phyloP scores from a whole-genome alignment of 2,888 invertebrate species.

The Mimumesa dahlbomi region DNA sequence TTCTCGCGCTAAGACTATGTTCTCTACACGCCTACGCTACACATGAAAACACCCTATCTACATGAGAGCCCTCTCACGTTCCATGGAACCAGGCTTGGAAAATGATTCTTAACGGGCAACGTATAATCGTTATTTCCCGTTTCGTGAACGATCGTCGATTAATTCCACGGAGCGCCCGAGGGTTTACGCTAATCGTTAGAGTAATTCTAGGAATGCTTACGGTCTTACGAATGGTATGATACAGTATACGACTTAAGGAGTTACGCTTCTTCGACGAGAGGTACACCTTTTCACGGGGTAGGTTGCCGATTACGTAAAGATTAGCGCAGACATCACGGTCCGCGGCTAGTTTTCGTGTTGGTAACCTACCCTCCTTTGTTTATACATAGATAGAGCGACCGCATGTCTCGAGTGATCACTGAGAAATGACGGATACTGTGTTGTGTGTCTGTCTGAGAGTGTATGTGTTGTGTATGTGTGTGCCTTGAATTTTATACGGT shows the following conservation, averaged over 20 bases:
- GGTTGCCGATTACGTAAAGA: constrained; percentile 36
- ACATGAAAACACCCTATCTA: constrained; percentile 80
- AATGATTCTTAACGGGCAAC: constrained; percentile 13
- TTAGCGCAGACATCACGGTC: constrained; percentile 6
- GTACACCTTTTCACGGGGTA: constrained; percentile 64
- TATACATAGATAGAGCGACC: constrained; percentile 50
- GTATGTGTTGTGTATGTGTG: too few species aligned
- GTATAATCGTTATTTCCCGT: constrained; percentile 27
- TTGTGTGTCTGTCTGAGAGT: too few species aligned
- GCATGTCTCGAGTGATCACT: constrained; percentile 39
- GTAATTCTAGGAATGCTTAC: constrained; percentile 74
- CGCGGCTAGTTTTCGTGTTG: neutral
- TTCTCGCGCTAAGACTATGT: constrained; percentile 75
- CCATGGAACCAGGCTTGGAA: constrained; percentile 48
- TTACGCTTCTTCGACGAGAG: constrained; percentile 72
- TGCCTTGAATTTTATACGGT: constrained; percentile 35
- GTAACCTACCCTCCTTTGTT: constrained; percentile 41
- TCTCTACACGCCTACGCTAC: constrained; percentile 78
- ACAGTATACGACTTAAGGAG: constrained; percentile 76
- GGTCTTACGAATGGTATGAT: constrained; percentile 73
- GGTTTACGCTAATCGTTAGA: constrained; percentile 69
- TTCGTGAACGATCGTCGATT: constrained; percentile 45
- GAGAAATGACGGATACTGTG: constrained; percentile 31
- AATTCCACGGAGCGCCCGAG: constrained; percentile 50
- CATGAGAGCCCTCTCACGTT: constrained; percentile 63